Evolutionary conservation across 2,113 vertebrate genomes (phyloP), one percentile per base, ranked within the genome.

Genomic region (Corvus moneduloides): DNA sequence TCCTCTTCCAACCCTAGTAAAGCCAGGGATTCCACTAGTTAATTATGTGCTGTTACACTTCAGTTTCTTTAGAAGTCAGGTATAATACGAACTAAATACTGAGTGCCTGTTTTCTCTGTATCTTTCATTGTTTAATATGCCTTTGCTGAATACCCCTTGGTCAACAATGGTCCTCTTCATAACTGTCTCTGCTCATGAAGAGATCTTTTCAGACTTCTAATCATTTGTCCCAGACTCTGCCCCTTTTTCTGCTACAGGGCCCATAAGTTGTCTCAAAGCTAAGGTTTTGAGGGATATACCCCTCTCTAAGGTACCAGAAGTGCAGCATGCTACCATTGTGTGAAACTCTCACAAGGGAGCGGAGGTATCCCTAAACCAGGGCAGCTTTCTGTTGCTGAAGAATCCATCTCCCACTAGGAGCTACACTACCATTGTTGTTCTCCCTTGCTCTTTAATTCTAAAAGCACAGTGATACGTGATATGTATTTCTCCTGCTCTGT

Each of bases 401-500:
- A 62, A 63, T 59, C 75, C 32, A 49, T 14, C 11, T 80, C 87
- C 95, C 51, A 4, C 55, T 39, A 62, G 71, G 71, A 93, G 56
- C 90, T 74, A 21, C n/a, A 15, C 39, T 59, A 1, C 55, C 39
- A 8, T 33, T 83, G 37, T 71, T 88, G 16, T 24, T 89, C 72
- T 90, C 37, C 55, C n/a, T 62, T 63, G 62, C 91, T 77, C 10
- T 80, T 83, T 74, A 63, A 33, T 91, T 91, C 82, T 77, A 46
- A 92, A 56, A 84, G 88, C 72, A 74, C 72, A n/a, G 92, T 80
- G 90, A 93, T 90, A 94, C 0, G 1, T 77, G 94, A 90, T 67
- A 39, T 21, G 39, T 44, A 51, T 78, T 93, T 89, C 85, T 95
- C 83, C 95, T 94, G 58, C 77, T 73, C 61, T 90, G 76, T 94